Conservation (phyloP, 1,140 invertebrate genomes). For the Bombus sibiricus region DNA sequence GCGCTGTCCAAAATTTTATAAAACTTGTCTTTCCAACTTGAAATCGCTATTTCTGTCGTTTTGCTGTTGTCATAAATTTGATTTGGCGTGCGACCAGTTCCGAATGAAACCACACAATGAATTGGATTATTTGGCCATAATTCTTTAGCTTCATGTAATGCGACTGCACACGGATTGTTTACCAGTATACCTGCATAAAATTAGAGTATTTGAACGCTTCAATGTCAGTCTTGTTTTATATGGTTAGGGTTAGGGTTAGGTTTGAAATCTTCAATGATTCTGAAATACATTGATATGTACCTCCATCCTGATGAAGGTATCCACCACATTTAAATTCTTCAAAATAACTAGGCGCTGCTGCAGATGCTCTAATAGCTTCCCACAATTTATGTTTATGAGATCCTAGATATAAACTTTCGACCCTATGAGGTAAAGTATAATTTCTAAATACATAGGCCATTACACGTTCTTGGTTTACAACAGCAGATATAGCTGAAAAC, state of each 20-base stretch:
- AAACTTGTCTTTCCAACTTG: conserved; percentile 92
- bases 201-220: background rate
- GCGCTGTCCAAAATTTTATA: conserved; percentile 94
- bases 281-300: conserved; percentile 49
- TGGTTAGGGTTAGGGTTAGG: too few species aligned
- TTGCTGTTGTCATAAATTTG: conserved; percentile 73
- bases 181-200: conserved; percentile 92
- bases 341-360: conserved; percentile 96
- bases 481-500: conserved; percentile 90
- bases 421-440: conserved; percentile 90
- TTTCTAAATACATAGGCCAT: conserved; percentile 95
- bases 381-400: conserved; percentile 89
- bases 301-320: conserved; percentile 90
- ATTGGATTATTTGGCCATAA: conserved; percentile 92
- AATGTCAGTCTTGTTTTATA: too few species aligned
- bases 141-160: conserved; percentile 93
- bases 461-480: conserved; percentile 91
- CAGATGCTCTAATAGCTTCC: conserved; percentile 95
- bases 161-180: conserved; percentile 96
- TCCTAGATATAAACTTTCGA: conserved; percentile 91
- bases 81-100: conserved; percentile 88
- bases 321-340: conserved; percentile 91
- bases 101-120: conserved; percentile 94
- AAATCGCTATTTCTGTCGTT: conserved; percentile 72
- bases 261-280: background rate